These are phyloP conservation scores for Neotragus pygmaeus DNA, from an alignment of 2,113 vertebrate species.

Conservation along the genomic window DNA sequence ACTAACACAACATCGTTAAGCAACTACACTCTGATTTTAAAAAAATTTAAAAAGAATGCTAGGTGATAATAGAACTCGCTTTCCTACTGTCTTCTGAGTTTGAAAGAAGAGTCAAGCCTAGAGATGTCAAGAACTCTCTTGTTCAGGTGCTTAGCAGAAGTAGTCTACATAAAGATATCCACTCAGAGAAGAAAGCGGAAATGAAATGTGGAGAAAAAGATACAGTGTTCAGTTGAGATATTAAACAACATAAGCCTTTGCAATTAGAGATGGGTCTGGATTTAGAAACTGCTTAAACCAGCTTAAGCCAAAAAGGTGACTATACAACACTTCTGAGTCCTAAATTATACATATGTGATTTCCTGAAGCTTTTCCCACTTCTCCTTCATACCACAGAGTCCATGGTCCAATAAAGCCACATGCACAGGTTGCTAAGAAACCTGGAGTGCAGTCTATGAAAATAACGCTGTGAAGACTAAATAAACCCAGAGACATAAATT, in stretches of 20 bases:
- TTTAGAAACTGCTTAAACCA: neutral
- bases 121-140: neutral
- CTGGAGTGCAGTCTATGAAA: neutral
- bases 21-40: neutral
- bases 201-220: neutral
- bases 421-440: neutral
- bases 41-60: neutral
- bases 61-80: neutral
- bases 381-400: neutral
- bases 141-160: neutral
- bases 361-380: neutral
- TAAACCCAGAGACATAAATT: neutral
- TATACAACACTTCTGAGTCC: neutral
- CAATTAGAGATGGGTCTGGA: neutral
- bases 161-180: neutral
- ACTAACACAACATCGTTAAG: neutral
- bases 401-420: neutral
- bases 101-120: neutral
- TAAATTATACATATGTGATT: neutral
- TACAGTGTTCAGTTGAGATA: neutral
- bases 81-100: neutral
- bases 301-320: neutral
- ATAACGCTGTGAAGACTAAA: neutral
- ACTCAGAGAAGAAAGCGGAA: neutral
- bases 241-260: neutral